These are phyloP conservation scores for Psilanteris sp. DNA, from an alignment of 1,140 invertebrate species.

Conservation along the genomic window DNA sequence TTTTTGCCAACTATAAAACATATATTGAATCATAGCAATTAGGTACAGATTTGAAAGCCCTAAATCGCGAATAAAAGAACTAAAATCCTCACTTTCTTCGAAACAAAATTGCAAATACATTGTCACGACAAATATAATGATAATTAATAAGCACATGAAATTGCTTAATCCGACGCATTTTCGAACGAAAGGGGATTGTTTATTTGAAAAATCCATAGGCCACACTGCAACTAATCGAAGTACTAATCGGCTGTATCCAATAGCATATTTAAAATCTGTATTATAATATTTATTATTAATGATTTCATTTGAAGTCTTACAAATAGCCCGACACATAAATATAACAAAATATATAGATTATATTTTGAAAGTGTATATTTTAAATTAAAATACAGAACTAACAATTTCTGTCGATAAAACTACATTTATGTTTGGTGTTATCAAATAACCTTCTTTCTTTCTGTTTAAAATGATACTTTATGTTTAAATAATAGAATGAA, in stretches of 20 bases:
- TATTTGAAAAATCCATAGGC: slow-evolving; percentile 1
- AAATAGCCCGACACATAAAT: too few relatives aligned
- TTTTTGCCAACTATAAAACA: neutral
- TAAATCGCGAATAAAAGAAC: neutral
- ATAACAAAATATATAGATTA: too few relatives aligned
- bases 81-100: neutral
- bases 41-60: slow-evolving; percentile 1
- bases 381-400: too few relatives aligned
- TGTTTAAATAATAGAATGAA: too few relatives aligned
- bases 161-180: neutral
- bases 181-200: neutral
- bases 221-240: neutral
- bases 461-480: too few relatives aligned
- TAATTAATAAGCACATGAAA: neutral
- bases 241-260: neutral
- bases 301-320: too few relatives aligned
- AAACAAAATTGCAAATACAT: slow-evolving; percentile 6
- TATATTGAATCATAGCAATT: neutral
- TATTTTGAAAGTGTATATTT: too few relatives aligned
- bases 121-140: neutral
- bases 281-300: neutral
- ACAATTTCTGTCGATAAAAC: too few relatives aligned
- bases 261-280: neutral
- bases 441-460: too few relatives aligned
- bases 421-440: too few relatives aligned